phyloP scores from a whole-genome alignment of 2,797 vertebrate genomes.

The Gadopsis marmoratus region DNA sequence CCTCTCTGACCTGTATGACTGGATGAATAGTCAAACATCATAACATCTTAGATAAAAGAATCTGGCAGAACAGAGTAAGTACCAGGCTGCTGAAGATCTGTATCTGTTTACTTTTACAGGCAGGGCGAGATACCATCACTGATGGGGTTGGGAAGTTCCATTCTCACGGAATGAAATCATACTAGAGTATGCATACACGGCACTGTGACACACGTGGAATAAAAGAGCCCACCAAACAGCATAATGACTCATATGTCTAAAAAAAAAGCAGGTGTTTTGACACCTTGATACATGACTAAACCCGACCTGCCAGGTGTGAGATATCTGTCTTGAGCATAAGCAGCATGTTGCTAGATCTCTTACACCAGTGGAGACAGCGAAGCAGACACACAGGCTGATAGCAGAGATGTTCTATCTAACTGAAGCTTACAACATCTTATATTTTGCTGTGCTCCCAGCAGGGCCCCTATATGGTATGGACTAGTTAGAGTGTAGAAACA shows the following conservation, averaged over 20 bases:
- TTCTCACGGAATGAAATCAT: neutral
- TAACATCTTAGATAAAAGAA: neutral
- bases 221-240: conserved; percentile 11
- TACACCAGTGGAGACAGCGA: neutral
- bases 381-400: neutral
- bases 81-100: neutral
- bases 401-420: conserved; percentile 8
- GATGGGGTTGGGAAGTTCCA: neutral
- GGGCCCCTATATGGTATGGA: neutral
- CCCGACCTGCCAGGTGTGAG: conserved; percentile 21
- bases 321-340: conserved; percentile 34
- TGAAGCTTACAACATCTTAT: neutral
- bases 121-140: neutral
- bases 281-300: conserved; percentile 7
- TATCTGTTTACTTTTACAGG: neutral
- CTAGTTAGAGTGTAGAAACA: neutral
- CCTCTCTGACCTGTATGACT: conserved; percentile 86
- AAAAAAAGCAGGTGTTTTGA: neutral
- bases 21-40: conserved; percentile 20
- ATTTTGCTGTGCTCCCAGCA: conserved; percentile 11
- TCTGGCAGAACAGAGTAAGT: neutral
- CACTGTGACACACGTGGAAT: neutral
- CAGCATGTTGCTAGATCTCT: conserved; percentile 13
- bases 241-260: neutral
- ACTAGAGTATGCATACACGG: too few species aligned